Conservation (phyloP, 2,888 invertebrate genomes). For the Iselma pallidipennis region DNA sequence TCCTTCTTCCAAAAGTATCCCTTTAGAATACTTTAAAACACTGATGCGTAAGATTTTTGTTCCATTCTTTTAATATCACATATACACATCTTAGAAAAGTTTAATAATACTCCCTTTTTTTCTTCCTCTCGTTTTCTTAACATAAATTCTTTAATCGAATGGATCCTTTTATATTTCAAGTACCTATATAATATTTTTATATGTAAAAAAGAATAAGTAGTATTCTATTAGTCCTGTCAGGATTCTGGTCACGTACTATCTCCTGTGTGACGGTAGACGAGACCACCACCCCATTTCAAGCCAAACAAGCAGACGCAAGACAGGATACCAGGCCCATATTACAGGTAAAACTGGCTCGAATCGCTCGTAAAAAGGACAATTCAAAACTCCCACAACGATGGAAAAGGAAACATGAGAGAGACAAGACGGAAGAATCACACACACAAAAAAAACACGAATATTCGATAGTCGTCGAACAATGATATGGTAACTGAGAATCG, state of each 20-base stretch:
- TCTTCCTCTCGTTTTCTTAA: not conserved
- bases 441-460: not conserved
- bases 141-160: not conserved
- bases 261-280: not conserved
- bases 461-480: not conserved
- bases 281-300: not conserved
- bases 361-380: not conserved
- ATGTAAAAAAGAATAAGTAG: not conserved
- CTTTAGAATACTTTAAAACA: not conserved
- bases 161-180: no score
- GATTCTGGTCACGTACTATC: not conserved
- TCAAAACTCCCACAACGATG: not conserved
- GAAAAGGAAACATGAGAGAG: not conserved
- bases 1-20: not conserved
- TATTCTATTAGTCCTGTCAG: not conserved
- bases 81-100: no score
- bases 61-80: not conserved
- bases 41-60: not conserved
- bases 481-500: no score
- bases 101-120: no score
- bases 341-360: not conserved
- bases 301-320: not conserved
- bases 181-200: no score
- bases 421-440: not conserved
- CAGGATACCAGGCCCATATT: not conserved